Percentiles rank a stretch among this genome's conserved stretches.
Evolutionary conservation across 2,797 vertebrate species (phyloP).

Genomic region (Rhinogobio ventralis): DNA sequence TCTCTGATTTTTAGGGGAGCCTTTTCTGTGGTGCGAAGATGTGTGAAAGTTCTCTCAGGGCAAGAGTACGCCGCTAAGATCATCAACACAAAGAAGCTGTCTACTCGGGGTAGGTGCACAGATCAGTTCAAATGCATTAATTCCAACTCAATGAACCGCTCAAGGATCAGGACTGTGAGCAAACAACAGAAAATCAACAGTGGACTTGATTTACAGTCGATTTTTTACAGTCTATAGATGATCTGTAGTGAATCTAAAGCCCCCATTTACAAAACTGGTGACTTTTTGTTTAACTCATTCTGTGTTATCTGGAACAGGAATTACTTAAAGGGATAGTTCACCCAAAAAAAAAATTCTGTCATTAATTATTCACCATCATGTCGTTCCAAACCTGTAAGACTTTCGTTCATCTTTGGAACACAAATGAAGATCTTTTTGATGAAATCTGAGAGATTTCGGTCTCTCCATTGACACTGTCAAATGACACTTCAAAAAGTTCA

Average conservation of each 20-base stretch:
- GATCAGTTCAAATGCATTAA: background rate
- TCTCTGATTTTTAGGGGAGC: constrained; percentile 85
- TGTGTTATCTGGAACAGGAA: background rate
- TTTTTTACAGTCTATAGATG: background rate
- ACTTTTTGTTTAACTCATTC: background rate
- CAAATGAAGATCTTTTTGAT: too few relatives aligned
- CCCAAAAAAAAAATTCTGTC: too few relatives aligned
- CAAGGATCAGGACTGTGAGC: background rate
- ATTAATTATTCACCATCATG: too few relatives aligned
- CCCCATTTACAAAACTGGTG: background rate
- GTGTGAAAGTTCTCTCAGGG: constrained; percentile 92
- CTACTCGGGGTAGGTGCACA: constrained; percentile 87
- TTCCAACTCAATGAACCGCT: background rate
- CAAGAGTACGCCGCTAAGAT: constrained; percentile 98
- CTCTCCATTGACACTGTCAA: too few relatives aligned
- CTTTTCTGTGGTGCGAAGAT: constrained; percentile 96
- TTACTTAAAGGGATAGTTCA: background rate
- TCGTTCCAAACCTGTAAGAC: too few relatives aligned
- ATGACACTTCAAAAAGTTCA: too few relatives aligned
- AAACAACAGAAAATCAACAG: background rate
- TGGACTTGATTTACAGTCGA: background rate
- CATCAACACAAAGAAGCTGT: constrained; percentile 99
- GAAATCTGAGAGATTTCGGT: too few relatives aligned
- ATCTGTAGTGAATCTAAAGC: background rate
- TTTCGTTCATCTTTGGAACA: too few relatives aligned